Evolutionary conservation across 2,113 vertebrate species (phyloP), one percentile per base, ranked within the genome.

Genomic region (Ibidorhyncha struthersii): DNA sequence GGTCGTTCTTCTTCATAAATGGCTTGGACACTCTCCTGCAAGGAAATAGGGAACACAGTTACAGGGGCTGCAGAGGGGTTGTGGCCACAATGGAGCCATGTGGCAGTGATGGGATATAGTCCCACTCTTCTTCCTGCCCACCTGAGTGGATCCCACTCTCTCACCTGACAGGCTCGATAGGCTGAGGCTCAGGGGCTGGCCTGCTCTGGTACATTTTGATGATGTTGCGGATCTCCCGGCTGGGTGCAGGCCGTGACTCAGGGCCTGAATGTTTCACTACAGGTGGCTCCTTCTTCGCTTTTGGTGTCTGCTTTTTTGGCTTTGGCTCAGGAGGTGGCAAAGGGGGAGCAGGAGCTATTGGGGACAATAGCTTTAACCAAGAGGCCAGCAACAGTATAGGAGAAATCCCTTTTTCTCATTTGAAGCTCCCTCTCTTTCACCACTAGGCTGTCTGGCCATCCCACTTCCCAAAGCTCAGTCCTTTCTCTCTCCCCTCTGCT

Each of bases 141-240:
- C 21, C 15, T 19, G 49, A 12, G 47, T 34, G 53, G 52, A 9
- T 14, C 41, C 61, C n/a, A 5, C 6, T 18, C 25, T 74, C 97
- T 97, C 74, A 99, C 99, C 99, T 99, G 86, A 89, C 6, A 1
- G 99, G 99, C 95, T 98, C 52, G 1, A 98, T 95, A 3, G 98
- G 97, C 93, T 98, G 95, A 1, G 99, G 98, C 40, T 99, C 98
- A 0, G 97, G 97, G 50, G 71, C 71, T 1, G 99, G 99, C 23
- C 99, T 98, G 95, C 92, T 99, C 97, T 99, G 99, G 96, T 98
- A 99, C 98, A 97, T 97, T 80, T 98, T 99, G 97, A 99, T 99
- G 96, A 99, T 99, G 38, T 99, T 98, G 26, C 98, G 91, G 16
- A 99, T 99, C 81, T 98, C 98, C 26, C 79, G 98, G 93, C 99